Base-by-base conservation (phyloP, 1,140 invertebrate species). In the Idris sp. region DNA sequence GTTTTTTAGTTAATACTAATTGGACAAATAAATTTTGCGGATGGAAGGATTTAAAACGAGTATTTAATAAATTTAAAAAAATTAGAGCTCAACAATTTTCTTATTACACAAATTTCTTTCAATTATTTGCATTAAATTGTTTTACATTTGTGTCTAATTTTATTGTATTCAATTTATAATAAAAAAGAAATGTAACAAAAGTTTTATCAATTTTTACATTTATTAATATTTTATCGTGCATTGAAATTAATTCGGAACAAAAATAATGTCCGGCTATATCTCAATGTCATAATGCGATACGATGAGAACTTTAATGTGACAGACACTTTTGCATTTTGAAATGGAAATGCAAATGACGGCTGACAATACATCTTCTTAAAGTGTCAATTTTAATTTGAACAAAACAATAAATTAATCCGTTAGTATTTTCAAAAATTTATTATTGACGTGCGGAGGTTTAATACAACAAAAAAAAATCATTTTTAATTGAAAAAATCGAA, bases 401-500 rank as follows among this genome's bases (percentile, higher is more conserved):
- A 30, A 65, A 65, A 65, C 48, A 62, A 62, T 51, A 41, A 26
- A 62, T 62, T 31, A 43, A 41, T 44, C 11, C 8, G 6, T 2
- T 18, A 36, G 35, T 38, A 38, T 46, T 59, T 61, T 31, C n/a
- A 13, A 16, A 49, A 49, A 61, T n/a, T 49, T 19, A 14, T 38
- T 36, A 22, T 35, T 35, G 35, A 43, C 30, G 26, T 3, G 0
- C n/a, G 16, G n/a, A n/a, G n/a, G n/a, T n/a, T n/a, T 5, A 15
- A 49, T n/a, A 15, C 1, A 19, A 30, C 15, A 62, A 49, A 33
- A 31, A 49, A 51, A 51, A 62, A 13, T 40, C 44, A 51, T 51
- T 49, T 61, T 40, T 38, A 48, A 51, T 51, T 41, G 28, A 51
- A 62, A 43, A 1, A 44, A 62, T 53, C 35, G 26, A 64, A 64